Evolutionary conservation across 2,888 invertebrate genomes (phyloP).

Genomic region (Sisyra nigra): DNA sequence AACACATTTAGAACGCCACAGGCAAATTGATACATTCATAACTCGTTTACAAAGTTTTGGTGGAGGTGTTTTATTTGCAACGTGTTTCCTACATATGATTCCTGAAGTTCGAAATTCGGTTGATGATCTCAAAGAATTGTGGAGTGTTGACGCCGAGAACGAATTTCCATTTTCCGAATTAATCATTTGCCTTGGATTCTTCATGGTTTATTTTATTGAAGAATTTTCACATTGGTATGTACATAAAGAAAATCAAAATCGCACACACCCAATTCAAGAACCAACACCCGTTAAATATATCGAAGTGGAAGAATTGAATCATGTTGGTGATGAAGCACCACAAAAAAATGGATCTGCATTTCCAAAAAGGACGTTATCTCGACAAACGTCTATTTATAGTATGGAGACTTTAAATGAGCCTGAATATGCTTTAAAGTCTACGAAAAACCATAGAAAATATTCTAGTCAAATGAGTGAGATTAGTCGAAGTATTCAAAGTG

Average conservation of each 20-base stretch:
- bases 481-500: slow-evolving; percentile 3
- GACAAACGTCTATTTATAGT: too few species aligned
- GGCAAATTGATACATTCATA: slow-evolving; percentile 21
- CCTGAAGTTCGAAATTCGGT: slow-evolving; percentile 32
- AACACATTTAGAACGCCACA: slow-evolving; percentile 21
- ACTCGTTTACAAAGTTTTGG: slow-evolving; percentile 31
- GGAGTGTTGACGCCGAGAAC: slow-evolving; percentile 15
- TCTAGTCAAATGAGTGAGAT: not conserved
- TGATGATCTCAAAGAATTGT: slow-evolving; percentile 20
- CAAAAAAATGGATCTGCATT: too few species aligned
- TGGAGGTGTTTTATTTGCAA: slow-evolving; percentile 38
- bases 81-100: slow-evolving; percentile 39
- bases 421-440: not conserved
- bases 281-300: not conserved
- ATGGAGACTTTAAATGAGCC: not conserved
- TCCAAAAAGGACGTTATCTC: too few species aligned
- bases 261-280: not conserved
- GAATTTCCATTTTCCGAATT: slow-evolving; percentile 31
- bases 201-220: slow-evolving; percentile 35
- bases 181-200: slow-evolving; percentile 33
- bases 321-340: too few species aligned
- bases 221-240: slow-evolving; percentile 28
- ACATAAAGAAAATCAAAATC: slow-evolving; percentile 16
- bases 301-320: not conserved
- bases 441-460: not conserved